Evolutionary conservation across 1,140 invertebrate species (phyloP), one percentile per base, ranked within the genome.

Genomic region (Polyergus mexicanus): DNA sequence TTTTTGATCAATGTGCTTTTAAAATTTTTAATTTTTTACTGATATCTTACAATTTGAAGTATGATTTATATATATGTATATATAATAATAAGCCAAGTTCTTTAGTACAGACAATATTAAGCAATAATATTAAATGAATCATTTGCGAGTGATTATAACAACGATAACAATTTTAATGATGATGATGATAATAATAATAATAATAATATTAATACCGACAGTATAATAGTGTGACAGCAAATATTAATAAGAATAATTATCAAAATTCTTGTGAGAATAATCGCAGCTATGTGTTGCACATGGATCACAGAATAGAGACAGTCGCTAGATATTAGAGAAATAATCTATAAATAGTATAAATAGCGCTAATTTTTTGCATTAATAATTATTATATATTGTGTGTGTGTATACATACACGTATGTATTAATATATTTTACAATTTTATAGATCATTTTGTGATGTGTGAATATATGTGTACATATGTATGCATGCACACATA

Each of bases 231-330:
- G 65, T 83, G 86, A 86, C 51, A 83, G 63, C 58, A 51, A 72
- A 32, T 32, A 32, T 32, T 25, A 25, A 25, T 81, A 83, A 77
- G 41, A 77, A 78, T 75, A 87, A 84, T 84, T n/a, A 71, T 68
- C n/a, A 78, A 22, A 80, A 78, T 76, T 16, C 8, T 51, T 25
- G 56, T 35, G 54, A 85, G 10, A 47, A 81, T 69, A 69, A 84
- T 84, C 41, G 51, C 87, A 83, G 75, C 56, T 86, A 72, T 71
- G 88, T 85, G 63, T 91, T 92, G 90, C 89, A 85, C 91, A 92
- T 56, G 87, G 91, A 94, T 94, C 93, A 94, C 93, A 94, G 92
- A 93, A 89, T 92, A 89, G 85, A 91, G 85, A 92, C 86, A 92
- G 72, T 91, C 88, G 80, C 91, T 93, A 93, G 90, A 91, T 89